phyloP scores from a whole-genome alignment of 2,888 invertebrate genomes.

The Selenia dentaria region DNA sequence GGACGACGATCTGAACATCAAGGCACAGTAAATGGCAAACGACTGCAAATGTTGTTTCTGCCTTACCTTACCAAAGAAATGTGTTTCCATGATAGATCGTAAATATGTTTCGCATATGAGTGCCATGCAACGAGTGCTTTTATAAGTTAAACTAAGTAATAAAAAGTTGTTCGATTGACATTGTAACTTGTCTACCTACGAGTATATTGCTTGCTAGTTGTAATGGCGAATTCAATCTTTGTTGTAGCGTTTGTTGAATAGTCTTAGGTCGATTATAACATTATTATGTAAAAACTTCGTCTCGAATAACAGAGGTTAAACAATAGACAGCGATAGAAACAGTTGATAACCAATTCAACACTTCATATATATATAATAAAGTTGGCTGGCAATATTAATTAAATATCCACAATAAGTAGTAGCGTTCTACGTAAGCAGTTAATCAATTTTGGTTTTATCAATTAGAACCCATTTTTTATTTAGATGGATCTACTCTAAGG shows the following conservation, averaged over 20 bases:
- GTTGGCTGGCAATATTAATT: too few species aligned
- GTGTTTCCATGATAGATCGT: slow-evolving; percentile 23
- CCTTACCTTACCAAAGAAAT: slow-evolving; percentile 6
- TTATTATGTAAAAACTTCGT: too few species aligned
- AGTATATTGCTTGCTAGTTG: slow-evolving; percentile 19
- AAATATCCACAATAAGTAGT: too few species aligned
- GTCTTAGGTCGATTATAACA: slow-evolving; percentile 13
- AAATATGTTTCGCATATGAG: slow-evolving; percentile 13
- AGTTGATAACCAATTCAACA: too few species aligned
- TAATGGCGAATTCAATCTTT: slow-evolving; percentile 15
- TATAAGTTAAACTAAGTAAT: slow-evolving; percentile 6
- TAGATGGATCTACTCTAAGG: too few species aligned
- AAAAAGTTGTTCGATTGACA: slow-evolving; percentile 20
- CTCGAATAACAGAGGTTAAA: too few species aligned
- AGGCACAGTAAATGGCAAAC: slow-evolving; percentile 45
- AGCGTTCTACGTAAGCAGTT: too few species aligned
- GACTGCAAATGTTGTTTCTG: slow-evolving; percentile 28
- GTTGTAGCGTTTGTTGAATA: slow-evolving; percentile 24
- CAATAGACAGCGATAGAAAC: too few species aligned
- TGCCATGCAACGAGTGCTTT: slow-evolving; percentile 30
- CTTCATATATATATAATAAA: too few species aligned
- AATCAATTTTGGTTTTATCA: too few species aligned
- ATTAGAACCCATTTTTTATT: too few species aligned
- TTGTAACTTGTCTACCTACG: slow-evolving; percentile 12
- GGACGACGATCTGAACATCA: slow-evolving; percentile 35